Evolutionary conservation across 2,797 vertebrate genomes (phyloP).

Genomic region (Aplochiton taeniatus): DNA sequence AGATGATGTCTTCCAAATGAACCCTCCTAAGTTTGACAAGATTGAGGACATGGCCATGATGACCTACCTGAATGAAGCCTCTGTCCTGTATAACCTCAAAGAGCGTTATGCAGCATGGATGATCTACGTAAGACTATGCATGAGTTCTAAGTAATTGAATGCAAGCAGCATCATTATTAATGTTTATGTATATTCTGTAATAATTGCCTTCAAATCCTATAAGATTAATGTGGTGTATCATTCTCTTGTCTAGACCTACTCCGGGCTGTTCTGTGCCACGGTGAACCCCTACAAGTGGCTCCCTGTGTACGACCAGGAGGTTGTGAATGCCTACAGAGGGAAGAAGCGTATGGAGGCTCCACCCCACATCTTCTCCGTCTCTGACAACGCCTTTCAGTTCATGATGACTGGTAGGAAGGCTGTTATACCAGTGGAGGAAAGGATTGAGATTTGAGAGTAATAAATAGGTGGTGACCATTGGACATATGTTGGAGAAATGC

Average conservation of each 20-base stretch:
- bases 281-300: constrained; percentile 79
- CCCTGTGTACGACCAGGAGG: constrained; percentile 65
- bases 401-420: constrained; percentile 68
- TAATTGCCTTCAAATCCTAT: too few relatives aligned
- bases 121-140: constrained; percentile 63
- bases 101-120: constrained; percentile 80
- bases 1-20: constrained; percentile 13
- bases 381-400: constrained; percentile 84
- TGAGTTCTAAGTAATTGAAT: too few relatives aligned
- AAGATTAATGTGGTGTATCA: too few relatives aligned
- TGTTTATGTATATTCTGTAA: too few relatives aligned
- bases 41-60: constrained; percentile 46
- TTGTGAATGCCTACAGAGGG: constrained; percentile 6
- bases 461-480: too few relatives aligned
- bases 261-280: constrained; percentile 77
- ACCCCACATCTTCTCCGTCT: constrained; percentile 8
- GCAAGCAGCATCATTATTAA: too few relatives aligned
- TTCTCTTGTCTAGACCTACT: constrained; percentile 64
- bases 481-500: too few relatives aligned
- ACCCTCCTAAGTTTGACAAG: constrained; percentile 40
- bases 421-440: too few relatives aligned
- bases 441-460: too few relatives aligned
- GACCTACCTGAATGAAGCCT: constrained; percentile 57
- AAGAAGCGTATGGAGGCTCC: constrained; percentile 11
- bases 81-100: constrained; percentile 79